These are phyloP conservation scores for Okapia johnstoni DNA, from an alignment of 2,113 vertebrate species.

Conservation along the genomic window DNA sequence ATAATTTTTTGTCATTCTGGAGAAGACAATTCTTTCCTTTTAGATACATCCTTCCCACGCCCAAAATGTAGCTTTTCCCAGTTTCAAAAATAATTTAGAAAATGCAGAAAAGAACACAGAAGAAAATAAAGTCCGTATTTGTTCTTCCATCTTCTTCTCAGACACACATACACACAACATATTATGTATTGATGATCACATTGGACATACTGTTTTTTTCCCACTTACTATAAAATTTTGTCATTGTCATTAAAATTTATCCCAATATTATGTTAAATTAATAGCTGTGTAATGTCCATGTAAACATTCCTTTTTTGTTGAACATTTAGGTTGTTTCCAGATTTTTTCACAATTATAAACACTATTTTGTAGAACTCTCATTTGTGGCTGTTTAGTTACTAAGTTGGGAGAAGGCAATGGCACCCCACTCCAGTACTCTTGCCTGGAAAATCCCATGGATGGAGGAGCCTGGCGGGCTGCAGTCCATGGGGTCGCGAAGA, in stretches of 20 bases:
- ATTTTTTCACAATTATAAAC: background rate
- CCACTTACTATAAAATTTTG: background rate
- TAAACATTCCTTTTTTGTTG: background rate
- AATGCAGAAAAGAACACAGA: background rate
- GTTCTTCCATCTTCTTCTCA: background rate
- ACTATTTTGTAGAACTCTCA: background rate
- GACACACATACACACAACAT: background rate
- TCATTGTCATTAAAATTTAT: background rate
- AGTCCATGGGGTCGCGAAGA: no score
- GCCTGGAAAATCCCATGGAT: no score
- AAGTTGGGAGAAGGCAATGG: background rate
- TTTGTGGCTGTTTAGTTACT: background rate
- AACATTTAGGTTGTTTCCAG: background rate
- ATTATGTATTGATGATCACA: background rate
- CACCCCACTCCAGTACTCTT: no score
- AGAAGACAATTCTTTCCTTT: slow-evolving; percentile 26
- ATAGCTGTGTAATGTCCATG: background rate
- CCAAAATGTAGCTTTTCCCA: background rate
- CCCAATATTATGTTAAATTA: background rate
- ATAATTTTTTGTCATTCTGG: background rate
- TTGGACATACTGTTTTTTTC: background rate
- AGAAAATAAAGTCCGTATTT: background rate
- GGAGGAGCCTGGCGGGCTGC: no score
- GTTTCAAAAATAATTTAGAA: slow-evolving; percentile 20
- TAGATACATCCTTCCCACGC: background rate